These are phyloP conservation scores for Andrena bicolor DNA, from an alignment of 2,888 invertebrate species.

Conservation along the genomic window DNA sequence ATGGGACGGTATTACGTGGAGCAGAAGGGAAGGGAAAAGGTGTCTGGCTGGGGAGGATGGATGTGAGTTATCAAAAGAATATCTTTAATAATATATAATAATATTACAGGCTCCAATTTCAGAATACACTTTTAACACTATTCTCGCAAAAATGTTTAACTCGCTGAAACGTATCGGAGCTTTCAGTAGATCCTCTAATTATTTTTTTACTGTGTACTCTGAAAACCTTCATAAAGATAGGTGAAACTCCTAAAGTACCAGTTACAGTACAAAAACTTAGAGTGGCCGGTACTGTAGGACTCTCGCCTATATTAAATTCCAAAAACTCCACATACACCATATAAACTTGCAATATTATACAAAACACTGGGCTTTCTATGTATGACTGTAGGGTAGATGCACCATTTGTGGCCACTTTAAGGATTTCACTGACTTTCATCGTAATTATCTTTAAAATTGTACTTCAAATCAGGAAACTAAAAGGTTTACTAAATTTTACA, in stretches of 20 bases:
- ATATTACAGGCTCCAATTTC: background rate
- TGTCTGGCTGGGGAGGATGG: slow-evolving; percentile 2
- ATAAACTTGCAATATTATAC: no score
- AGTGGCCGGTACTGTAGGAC: no score
- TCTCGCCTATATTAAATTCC: background rate
- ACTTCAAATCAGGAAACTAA: no score
- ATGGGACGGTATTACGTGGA: background rate
- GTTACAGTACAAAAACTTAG: no score
- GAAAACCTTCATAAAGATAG: background rate
- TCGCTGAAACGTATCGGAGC: background rate
- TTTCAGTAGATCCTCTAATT: background rate
- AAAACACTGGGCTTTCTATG: no score
- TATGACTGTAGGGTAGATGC: no score
- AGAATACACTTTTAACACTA: background rate
- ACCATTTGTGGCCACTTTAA: no score
- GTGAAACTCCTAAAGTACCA: no score
- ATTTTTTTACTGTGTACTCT: background rate
- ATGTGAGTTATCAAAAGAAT: background rate
- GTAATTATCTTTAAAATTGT: no score
- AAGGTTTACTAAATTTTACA: no score
- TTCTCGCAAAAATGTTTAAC: background rate
- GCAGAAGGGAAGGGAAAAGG: background rate
- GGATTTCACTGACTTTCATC: no score
- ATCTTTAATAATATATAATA: background rate
- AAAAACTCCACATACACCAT: no score